Conservation (phyloP, 2,113 vertebrate species). For the Coptodon rendalli region DNA sequence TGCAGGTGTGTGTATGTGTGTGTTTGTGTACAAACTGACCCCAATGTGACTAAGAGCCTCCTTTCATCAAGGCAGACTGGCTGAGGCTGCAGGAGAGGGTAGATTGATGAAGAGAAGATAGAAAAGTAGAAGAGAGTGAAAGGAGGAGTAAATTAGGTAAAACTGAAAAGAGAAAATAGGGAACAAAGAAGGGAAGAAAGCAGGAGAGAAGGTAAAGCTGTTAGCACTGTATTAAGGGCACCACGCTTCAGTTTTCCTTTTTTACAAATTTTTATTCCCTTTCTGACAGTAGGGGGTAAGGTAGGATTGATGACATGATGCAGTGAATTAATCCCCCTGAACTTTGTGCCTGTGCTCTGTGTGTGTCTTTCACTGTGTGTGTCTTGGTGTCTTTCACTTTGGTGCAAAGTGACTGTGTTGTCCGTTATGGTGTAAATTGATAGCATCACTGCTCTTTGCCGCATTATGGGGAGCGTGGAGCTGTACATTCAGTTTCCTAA, state of each 20-base stretch:
- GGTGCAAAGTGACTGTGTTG: conserved; percentile 63
- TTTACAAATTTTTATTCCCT: conserved; percentile 1
- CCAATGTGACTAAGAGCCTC: conserved; percentile 99
- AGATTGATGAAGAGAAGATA: conserved; percentile 45
- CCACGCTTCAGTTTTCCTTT: neutral
- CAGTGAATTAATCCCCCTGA: conserved; percentile 57
- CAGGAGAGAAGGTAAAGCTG: neutral
- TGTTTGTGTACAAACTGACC: conserved; percentile 68
- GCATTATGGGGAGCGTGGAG: conserved; percentile 50
- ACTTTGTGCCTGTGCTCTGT: conserved; percentile 26
- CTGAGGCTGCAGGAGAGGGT: conserved; percentile 52
- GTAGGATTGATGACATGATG: conserved; percentile 55
- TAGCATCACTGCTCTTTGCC: conserved; percentile 59
- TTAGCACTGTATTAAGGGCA: neutral
- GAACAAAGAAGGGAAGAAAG: neutral
- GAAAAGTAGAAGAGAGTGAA: conserved; percentile 22
- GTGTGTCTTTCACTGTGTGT: conserved; percentile 19
- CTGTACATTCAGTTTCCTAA: conserved; percentile 64
- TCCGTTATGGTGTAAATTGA: conserved; percentile 65
- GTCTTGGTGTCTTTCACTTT: conserved; percentile 54
- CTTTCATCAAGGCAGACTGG: conserved; percentile 82
- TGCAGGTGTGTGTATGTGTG: conserved; percentile 9
- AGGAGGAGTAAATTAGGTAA: conserved; percentile 1
- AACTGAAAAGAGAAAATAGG: neutral
- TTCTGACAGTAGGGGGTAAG: conserved; percentile 33